phyloP scores from a whole-genome alignment of 2,113 vertebrate genomes.

The Deroptyus accipitrinus region DNA sequence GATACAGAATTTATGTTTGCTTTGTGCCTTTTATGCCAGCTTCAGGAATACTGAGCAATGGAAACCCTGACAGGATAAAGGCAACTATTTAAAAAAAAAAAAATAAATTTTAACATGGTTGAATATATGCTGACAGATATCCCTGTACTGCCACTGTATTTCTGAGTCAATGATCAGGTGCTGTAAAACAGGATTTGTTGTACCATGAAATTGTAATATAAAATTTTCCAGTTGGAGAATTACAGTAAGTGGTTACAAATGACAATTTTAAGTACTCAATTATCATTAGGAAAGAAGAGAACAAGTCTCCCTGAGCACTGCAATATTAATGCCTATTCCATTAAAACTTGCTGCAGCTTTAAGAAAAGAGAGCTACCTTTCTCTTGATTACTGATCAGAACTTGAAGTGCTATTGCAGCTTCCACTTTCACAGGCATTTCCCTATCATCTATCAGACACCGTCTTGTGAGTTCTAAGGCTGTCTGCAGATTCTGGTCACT shows the following conservation, averaged over 20 bases:
- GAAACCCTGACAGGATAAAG: background rate
- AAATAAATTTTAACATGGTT: background rate
- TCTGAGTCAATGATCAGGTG: background rate
- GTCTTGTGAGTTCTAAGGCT: slow-evolving; percentile 90
- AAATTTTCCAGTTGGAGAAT: background rate
- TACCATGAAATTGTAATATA: background rate
- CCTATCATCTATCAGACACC: slow-evolving; percentile 95
- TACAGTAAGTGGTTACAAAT: background rate
- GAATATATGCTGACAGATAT: background rate
- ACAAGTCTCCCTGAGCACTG: background rate
- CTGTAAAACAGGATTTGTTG: background rate
- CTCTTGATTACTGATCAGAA: slow-evolving; percentile 98
- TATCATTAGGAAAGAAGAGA: background rate
- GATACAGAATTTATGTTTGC: background rate
- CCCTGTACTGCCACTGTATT: background rate
- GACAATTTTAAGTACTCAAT: background rate
- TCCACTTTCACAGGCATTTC: slow-evolving; percentile 99
- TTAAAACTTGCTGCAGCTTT: background rate
- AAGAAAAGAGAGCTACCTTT: slow-evolving; percentile 81
- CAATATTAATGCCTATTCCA: background rate
- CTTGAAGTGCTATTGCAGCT: slow-evolving; percentile 96
- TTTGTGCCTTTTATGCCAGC: background rate
- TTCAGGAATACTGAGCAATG: background rate
- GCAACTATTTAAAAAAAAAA: background rate
- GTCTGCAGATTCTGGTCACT: slow-evolving; percentile 97